Conservation (phyloP, 1,140 invertebrate species). For the Tetraneura akinire region DNA sequence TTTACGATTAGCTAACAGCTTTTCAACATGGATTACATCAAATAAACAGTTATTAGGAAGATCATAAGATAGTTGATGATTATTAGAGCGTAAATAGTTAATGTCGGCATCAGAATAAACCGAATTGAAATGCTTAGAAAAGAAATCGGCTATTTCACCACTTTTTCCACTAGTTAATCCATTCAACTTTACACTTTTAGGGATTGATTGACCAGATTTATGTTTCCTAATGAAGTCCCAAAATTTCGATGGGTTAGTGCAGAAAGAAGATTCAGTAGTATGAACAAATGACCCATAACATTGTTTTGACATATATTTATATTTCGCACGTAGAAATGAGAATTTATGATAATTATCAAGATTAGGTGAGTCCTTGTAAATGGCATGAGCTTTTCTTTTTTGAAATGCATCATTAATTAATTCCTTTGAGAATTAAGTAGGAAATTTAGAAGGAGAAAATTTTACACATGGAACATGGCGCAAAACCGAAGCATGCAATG, state of each 20-base stretch:
- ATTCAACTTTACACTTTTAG: not conserved
- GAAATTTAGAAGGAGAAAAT: constrained; percentile 5
- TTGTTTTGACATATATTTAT: no score
- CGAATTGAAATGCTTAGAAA: constrained; percentile 5
- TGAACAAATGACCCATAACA: no score
- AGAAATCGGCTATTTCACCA: not conserved
- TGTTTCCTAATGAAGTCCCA: constrained; percentile 11
- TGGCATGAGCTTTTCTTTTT: constrained; percentile 5
- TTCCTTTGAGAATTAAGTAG: not conserved
- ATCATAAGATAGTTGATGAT: not conserved
- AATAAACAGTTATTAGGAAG: not conserved
- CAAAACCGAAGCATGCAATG: not conserved
- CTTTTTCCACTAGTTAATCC: not conserved
- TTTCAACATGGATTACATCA: not conserved
- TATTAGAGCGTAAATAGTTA: not conserved
- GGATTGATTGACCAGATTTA: constrained; percentile 7
- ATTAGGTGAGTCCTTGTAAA: not conserved
- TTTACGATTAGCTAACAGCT: not conserved
- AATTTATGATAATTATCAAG: not conserved
- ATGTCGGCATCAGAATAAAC: not conserved
- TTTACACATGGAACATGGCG: not conserved
- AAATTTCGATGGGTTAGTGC: not conserved
- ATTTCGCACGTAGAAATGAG: no score
- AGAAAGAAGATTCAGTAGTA: no score
- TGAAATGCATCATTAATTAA: not conserved